These are phyloP conservation scores for Labeo rohita DNA, from an alignment of 2,113 vertebrate species.

Conservation along the genomic window DNA sequence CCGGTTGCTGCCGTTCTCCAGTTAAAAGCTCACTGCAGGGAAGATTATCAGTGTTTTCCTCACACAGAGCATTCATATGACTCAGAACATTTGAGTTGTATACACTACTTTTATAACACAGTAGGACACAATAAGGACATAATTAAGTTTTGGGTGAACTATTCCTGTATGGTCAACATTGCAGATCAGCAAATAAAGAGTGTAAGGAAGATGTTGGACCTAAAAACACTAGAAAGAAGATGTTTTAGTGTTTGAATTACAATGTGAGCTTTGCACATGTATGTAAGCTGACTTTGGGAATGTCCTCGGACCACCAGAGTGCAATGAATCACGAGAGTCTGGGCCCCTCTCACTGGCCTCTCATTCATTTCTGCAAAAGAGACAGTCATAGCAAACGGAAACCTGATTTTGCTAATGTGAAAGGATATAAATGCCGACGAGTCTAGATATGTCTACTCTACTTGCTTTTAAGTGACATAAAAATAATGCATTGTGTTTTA, in stretches of 20 bases:
- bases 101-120: neutral
- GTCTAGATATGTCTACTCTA: neutral
- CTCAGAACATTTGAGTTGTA: neutral
- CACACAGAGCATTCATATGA: neutral
- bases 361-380: constrained; percentile 13
- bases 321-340: neutral
- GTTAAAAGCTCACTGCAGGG: neutral
- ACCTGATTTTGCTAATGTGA: neutral
- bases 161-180: neutral
- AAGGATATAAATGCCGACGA: neutral
- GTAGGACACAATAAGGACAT: neutral
- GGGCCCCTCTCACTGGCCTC: neutral
- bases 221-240: neutral
- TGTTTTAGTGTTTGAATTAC: neutral
- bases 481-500: too few relatives aligned
- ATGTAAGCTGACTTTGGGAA: constrained; percentile 21
- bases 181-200: neutral
- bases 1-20: neutral
- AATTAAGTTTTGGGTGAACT: neutral
- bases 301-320: constrained; percentile 11
- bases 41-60: neutral
- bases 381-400: neutral
- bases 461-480: neutral
- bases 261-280: constrained; percentile 12
- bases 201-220: neutral